Evolutionary conservation across 2,888 invertebrate species (phyloP), one percentile per base, ranked within the genome.

Genomic region (Mechanitis messenoides): DNA sequence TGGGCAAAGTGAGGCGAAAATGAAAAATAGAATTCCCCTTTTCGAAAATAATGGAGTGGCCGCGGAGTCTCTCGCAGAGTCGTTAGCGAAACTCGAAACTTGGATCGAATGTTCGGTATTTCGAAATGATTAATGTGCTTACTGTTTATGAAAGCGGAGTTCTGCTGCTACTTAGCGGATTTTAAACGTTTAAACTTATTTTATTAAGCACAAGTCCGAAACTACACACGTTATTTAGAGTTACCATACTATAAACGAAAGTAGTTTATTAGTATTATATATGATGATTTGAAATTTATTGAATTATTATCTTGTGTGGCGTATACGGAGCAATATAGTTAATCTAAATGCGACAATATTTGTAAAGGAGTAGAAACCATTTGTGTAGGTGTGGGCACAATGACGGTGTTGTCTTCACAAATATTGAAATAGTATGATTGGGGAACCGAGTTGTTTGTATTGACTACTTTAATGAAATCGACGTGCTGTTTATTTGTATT

Each of bases 31-130:
- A 71, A 72, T 69, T 72, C 78, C 80, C 81, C 77, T 83, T 86
- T 84, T 78, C 74, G 76, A 80, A 84, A 85, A 87, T 87, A 87
- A 87, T 87, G 83, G 84, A 87, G 80, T 81, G 79, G 77, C 78
- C 77, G 75, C 71, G 74, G 77, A 81, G 79, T 75, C 75, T 81
- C 80, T 81, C 76, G 76, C 78, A 77, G 75, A 78, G 83, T 84
- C 82, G 87, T 85, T 86, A 85, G 76, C 83, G 79, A 68, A 73
- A 77, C 68, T 72, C 69, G 66, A 71, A 77, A 79, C 75, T 80
- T 77, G 74, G 74, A 74, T 80, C 77, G 79, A 78, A 81, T 83
- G 61, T 68, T 66, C 64, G 71, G 64, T 64, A 72, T 81, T 81
- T 79, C 74, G 75, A 74, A 84, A 81, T 83, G 83, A 84, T 84